Conservation (phyloP, 2,888 invertebrate species). For the Machimus rusticus region DNA sequence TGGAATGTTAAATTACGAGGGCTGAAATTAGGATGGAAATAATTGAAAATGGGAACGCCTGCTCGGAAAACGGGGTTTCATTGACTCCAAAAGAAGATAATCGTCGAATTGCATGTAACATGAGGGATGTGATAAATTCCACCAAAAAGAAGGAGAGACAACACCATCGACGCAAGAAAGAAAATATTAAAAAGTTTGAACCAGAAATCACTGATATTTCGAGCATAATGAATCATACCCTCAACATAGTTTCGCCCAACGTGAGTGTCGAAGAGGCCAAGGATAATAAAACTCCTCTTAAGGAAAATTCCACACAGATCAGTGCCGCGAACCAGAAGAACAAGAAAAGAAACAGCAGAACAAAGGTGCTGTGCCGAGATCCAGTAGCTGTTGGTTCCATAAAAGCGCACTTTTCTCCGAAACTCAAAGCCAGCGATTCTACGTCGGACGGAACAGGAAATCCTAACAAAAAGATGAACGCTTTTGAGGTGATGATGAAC, state of each 20-base stretch:
- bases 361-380: slow-evolving; percentile 43
- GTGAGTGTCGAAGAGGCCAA: not conserved
- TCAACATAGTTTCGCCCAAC: slow-evolving; percentile 44
- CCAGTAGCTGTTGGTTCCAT: slow-evolving; percentile 46
- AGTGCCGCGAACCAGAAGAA: slow-evolving; percentile 49
- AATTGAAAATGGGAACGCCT: not conserved
- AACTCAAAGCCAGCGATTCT: slow-evolving; percentile 45
- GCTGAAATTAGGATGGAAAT: not conserved
- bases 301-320: not conserved
- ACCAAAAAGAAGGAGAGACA: slow-evolving; percentile 59
- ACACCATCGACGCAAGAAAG: slow-evolving; percentile 33
- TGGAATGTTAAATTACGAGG: not conserved
- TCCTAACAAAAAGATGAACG: slow-evolving; percentile 61
- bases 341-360: slow-evolving; percentile 53
- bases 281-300: not conserved
- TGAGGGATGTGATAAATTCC: slow-evolving; percentile 61
- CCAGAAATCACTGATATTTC: slow-evolving; percentile 45
- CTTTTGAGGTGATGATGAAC: slow-evolving; percentile 74
- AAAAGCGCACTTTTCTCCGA: slow-evolving; percentile 52
- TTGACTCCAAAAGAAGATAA: slow-evolving; percentile 58
- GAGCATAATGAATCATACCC: slow-evolving; percentile 40
- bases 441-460: not conserved
- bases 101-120: slow-evolving; percentile 59
- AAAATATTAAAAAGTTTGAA: slow-evolving; percentile 29
- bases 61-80: slow-evolving; percentile 39